Base-by-base conservation (phyloP, 2,888 invertebrate species). In the Augiades crinisus region DNA sequence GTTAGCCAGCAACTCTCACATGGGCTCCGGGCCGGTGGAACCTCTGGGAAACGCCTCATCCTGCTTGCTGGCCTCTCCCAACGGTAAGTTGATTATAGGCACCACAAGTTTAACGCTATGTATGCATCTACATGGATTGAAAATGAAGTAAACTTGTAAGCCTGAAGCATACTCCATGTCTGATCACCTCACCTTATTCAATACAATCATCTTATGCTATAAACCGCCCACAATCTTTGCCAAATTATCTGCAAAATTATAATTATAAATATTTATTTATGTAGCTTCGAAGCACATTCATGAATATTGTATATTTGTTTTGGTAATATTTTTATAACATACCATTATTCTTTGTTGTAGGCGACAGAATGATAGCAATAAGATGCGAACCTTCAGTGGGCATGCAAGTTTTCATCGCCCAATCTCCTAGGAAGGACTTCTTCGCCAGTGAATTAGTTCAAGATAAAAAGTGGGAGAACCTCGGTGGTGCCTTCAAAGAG, bases 1-100 rank as follows among this genome's bases (percentile, higher is more conserved):
- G 50, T 88, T 98, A 43, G 96, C 98, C 4, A 96, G 96, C 70
- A 97, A 96, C 68, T 93, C 95, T 46, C 96, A 97, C 76, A 91
- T 98, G 54, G 97, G 97, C 13, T 93, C 96, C 7, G 98, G 98
- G 0, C 94, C 96, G 22, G 96, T 98, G 0, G 98, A 98, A 75
- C 95, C 96, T 0, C 87, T 98, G 6, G 98, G 98, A 8, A 98
- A 98, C 79, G 98, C 98, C 0, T 96, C 97, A 52, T 96, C 97
- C 2, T 96, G 98, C 72, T 92, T 98, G 44, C 85, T 98, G 38
- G 96, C 96, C 0, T 98, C 98, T 0, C 98, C 98, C 0, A 95
- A 94, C 63, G 97, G 96, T 73, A 31, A 30, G 30, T 30, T 30
- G 30, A 30, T 8, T 10, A 1, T 12, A 30, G 12, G 12, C 30